Evolutionary conservation across 1,140 invertebrate species (phyloP), one percentile per base, ranked within the genome.

Genomic region (Drosophila auraria): DNA sequence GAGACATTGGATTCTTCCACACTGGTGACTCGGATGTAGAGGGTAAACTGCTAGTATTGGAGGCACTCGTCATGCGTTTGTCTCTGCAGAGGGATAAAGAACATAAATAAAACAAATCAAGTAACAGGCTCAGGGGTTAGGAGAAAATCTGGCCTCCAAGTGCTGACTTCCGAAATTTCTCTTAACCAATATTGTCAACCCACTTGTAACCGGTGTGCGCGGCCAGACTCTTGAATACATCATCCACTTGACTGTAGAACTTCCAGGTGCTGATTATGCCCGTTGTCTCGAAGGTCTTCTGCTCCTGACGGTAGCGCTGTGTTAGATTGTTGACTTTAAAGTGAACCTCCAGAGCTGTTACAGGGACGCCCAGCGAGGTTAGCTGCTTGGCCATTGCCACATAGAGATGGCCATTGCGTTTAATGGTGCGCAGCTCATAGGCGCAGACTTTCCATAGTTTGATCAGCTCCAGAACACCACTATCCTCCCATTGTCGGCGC

Each of bases 1-100:
- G 91, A 84, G 91, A 92, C 91, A 92, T 92, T 92, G 90, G 89
- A 92, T 92, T 92, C 78, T 92, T 92, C 91, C 91, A 92, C 66
- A 92, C 91, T 82, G 91, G 89, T 76, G 91, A 92, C 73, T 92
- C 91, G 66, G 91, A 90, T 87, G 91, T 90, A 33, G 91, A 92
- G 53, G 91, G 91, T 91, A 92, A 80, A 17, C 83, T 92, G 71
- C 91, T 91, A 11, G 91, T 90, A 79, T 91, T 92, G 57, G 91
- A 92, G 57, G 91, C 73, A 58, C 89, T 91, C 61, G 87, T 92
- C 91, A 92, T 92, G 78, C 91, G 89, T 87, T 92, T 92, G 77
- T 92, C 91, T 91, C 91, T 92, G 71, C 12, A 7, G 25, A 62
- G 14, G 12, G 4, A 30, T 7, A 20, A 17, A 23, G 2, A 14